Evolutionary conservation across 2,888 invertebrate species (phyloP).

Genomic region (Drosophila kuntzei): DNA sequence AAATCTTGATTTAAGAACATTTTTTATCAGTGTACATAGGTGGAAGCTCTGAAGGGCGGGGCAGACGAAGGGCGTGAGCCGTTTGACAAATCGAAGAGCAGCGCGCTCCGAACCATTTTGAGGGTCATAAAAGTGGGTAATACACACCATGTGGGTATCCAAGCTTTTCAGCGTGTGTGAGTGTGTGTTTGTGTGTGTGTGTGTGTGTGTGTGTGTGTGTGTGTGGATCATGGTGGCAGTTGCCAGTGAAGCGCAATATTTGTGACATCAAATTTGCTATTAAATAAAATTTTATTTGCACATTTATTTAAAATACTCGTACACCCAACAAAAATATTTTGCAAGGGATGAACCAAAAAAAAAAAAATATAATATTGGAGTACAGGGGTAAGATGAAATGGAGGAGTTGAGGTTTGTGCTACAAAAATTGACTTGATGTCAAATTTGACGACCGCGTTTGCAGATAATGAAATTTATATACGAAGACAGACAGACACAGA

Average conservation of each 20-base stretch:
- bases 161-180: not conserved
- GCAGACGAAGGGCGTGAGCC: not conserved
- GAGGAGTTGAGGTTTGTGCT: conserved; percentile 6
- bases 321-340: conserved; percentile 39
- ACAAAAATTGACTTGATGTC: conserved; percentile 65
- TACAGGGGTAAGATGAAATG: not conserved
- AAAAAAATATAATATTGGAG: not conserved
- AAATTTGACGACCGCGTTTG: conserved; percentile 74
- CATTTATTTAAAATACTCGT: conserved; percentile 71
- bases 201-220: not conserved
- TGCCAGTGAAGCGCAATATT: conserved; percentile 71
- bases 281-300: conserved; percentile 82
- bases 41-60: not conserved
- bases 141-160: conserved; percentile 20
- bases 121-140: conserved; percentile 66
- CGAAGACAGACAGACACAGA: conserved; percentile 13
- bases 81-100: conserved; percentile 46
- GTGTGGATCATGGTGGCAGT: conserved; percentile 18
- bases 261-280: conserved; percentile 77
- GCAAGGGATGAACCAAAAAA: conserved; percentile 14
- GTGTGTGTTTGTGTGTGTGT: not conserved
- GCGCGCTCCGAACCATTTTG: conserved; percentile 40
- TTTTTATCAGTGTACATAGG: no score
- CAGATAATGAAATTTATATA: conserved; percentile 78
- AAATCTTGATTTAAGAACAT: no score